Conservation (phyloP, 2,888 invertebrate genomes). For the Meliscaeva auricollis region DNA sequence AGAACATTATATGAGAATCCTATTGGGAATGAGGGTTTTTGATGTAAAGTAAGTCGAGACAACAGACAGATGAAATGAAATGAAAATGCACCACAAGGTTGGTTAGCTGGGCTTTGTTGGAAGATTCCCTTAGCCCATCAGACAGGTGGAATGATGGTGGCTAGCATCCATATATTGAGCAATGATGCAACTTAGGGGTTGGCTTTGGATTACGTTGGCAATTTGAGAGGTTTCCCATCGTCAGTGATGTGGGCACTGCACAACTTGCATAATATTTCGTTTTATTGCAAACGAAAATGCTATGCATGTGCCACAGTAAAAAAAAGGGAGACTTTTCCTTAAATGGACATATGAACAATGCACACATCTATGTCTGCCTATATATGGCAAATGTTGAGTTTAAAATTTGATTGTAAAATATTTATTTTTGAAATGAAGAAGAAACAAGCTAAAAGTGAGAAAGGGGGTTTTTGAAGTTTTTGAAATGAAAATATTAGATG, state of each 20-base stretch:
- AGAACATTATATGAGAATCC: not conserved
- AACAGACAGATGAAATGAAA: conserved; percentile 54
- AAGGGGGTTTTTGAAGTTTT: not conserved
- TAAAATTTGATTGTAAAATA: conserved; percentile 29
- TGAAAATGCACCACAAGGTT: conserved; percentile 56
- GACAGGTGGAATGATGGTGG: conserved; percentile 11
- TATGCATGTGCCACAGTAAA: not conserved
- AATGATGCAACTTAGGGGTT: conserved; percentile 35
- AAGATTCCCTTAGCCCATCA: not conserved
- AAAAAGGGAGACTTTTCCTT: conserved; percentile 2
- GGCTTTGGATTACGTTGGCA: conserved; percentile 21
- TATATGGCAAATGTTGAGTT: conserved; percentile 9
- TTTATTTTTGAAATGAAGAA: conserved; percentile 3
- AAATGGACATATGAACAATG: not conserved
- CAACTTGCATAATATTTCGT: conserved; percentile 21
- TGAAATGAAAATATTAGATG: conserved; percentile 1
- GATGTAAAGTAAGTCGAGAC: conserved; percentile 53
- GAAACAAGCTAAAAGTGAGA: not conserved
- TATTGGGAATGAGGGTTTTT: not conserved
- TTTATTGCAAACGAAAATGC: not conserved
- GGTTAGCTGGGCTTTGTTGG: conserved; percentile 17
- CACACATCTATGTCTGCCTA: too few species aligned
- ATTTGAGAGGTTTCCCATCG: conserved; percentile 10
- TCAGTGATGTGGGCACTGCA: not conserved
- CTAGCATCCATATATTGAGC: not conserved